Conservation (phyloP, 2,888 invertebrate species). For the Drosophila aldrichi region DNA sequence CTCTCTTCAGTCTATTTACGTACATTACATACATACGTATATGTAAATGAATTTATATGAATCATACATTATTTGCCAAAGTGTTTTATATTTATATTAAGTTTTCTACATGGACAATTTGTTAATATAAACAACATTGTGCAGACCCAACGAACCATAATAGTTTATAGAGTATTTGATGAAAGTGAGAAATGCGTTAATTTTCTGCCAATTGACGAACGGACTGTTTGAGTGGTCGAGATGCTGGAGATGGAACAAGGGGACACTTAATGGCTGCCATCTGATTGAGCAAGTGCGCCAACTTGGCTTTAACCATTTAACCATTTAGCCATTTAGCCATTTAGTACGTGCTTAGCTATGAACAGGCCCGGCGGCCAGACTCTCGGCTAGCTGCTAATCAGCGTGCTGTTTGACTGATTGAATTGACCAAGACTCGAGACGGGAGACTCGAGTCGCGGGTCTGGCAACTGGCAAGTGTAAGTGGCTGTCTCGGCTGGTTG, state of each 20-base stretch:
- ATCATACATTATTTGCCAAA: too few species aligned
- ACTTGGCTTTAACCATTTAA: slow-evolving; percentile 41
- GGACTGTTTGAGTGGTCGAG: slow-evolving; percentile 22
- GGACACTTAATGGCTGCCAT: slow-evolving; percentile 22
- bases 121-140: not conserved
- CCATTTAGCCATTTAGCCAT: slow-evolving; percentile 46
- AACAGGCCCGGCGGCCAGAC: slow-evolving; percentile 31
- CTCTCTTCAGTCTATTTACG: too few species aligned
- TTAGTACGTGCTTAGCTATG: slow-evolving; percentile 64
- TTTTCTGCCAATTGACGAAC: slow-evolving; percentile 73
- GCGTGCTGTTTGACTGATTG: slow-evolving; percentile 76
- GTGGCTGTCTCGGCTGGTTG: slow-evolving; percentile 36
- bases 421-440: slow-evolving; percentile 63
- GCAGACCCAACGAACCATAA: not conserved
- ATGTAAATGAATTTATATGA: too few species aligned
- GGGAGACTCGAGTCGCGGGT: not conserved
- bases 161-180: slow-evolving; percentile 27
- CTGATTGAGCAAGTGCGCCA: slow-evolving; percentile 75
- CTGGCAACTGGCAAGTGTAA: slow-evolving; percentile 20
- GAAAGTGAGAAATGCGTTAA: slow-evolving; percentile 80
- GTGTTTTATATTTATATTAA: too few species aligned
- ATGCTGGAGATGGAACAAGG: slow-evolving; percentile 10
- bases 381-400: slow-evolving; percentile 69
- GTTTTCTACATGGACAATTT: not conserved
- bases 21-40: too few species aligned